These are phyloP conservation scores for Dione juno DNA, from an alignment of 2,888 invertebrate genomes.

Conservation along the genomic window DNA sequence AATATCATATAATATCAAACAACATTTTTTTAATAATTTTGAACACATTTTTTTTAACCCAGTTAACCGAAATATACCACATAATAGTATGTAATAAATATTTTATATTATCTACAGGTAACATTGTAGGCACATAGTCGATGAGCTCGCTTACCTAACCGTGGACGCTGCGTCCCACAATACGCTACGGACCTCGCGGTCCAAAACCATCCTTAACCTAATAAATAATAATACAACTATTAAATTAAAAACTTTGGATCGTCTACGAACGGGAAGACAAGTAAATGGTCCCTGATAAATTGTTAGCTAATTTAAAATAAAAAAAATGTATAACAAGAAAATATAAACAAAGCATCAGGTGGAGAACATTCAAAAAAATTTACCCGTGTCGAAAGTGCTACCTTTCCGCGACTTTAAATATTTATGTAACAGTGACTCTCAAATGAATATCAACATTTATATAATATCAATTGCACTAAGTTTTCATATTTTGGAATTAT, in stretches of 20 bases:
- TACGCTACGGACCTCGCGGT: constrained; percentile 37
- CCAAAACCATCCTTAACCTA: constrained; percentile 61
- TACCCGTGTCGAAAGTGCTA: constrained; percentile 40
- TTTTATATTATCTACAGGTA: constrained; percentile 78
- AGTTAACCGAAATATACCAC: constrained; percentile 65
- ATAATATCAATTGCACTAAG: constrained; percentile 79
- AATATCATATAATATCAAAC: constrained; percentile 79
- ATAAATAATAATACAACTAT: constrained; percentile 66
- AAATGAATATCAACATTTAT: constrained; percentile 52
- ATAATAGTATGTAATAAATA: constrained; percentile 61
- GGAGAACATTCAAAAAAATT: constrained; percentile 34
- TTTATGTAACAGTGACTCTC: constrained; percentile 33
- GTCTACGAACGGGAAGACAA: constrained; percentile 76
- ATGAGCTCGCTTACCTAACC: constrained; percentile 73
- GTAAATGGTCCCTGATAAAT: constrained; percentile 66
- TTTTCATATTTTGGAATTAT: constrained; percentile 68
- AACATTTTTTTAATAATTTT: constrained; percentile 68
- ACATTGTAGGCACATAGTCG: constrained; percentile 82
- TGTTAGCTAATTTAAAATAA: constrained; percentile 37
- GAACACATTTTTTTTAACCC: constrained; percentile 74
- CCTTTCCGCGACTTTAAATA: constrained; percentile 33
- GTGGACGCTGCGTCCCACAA: constrained; percentile 30
- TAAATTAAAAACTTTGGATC: constrained; percentile 77
- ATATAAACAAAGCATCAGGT: constrained; percentile 38
- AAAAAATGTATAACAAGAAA: constrained; percentile 36